phyloP scores from a whole-genome alignment of 1,140 invertebrate species.

The Dreissena polymorpha region DNA sequence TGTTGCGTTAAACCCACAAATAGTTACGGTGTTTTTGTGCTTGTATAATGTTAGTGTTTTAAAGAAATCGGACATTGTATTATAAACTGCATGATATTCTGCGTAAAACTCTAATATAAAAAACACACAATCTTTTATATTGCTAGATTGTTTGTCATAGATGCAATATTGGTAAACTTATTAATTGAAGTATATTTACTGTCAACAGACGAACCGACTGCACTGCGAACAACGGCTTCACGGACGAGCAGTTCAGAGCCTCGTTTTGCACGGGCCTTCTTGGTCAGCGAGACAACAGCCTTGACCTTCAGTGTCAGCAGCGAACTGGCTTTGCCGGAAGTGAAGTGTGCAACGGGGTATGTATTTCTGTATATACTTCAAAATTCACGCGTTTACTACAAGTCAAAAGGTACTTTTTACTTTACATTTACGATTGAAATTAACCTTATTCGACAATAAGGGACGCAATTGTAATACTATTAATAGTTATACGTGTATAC shows the following conservation, averaged over 20 bases:
- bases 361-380: too few relatives aligned
- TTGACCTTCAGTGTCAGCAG: constrained; percentile 13
- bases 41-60: too few relatives aligned
- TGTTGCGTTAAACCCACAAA: too few relatives aligned
- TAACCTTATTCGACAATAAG: too few relatives aligned
- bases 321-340: constrained; percentile 4
- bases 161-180: not conserved
- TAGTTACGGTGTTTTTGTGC: too few relatives aligned
- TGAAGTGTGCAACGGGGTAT: not conserved
- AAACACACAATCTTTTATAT: not conserved
- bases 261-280: constrained; percentile 10
- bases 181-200: not conserved
- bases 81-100: not conserved
- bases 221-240: not conserved
- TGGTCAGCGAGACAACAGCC: constrained; percentile 1
- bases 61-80: too few relatives aligned
- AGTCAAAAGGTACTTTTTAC: too few relatives aligned
- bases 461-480: too few relatives aligned
- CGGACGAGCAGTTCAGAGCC: constrained; percentile 2
- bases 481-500: too few relatives aligned
- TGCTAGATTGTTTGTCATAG: not conserved
- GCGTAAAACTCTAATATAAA: not conserved
- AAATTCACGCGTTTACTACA: too few relatives aligned
- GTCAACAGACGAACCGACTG: not conserved
- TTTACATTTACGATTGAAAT: too few relatives aligned